A percentile compares a stretch with the other conserved stretches of the same genome.
Evolutionary conservation across 1,140 invertebrate genomes (phyloP).

Genomic region (Trachymyrmex cornetzi): DNA sequence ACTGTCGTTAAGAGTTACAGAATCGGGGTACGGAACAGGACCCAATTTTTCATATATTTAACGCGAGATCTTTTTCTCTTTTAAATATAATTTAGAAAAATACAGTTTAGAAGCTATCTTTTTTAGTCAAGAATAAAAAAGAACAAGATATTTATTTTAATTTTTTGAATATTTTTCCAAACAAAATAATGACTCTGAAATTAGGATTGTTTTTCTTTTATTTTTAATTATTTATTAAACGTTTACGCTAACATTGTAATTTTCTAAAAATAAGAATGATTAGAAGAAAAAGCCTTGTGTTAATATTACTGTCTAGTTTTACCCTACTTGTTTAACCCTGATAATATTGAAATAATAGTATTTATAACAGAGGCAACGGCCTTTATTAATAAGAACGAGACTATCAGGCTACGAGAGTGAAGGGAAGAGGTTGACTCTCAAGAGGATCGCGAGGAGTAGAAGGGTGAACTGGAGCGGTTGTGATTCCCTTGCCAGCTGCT

Average conservation of each 20-base stretch:
- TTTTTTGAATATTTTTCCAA: neutral
- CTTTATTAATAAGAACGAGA: conserved; percentile 81
- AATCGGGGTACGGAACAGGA: too few relatives aligned
- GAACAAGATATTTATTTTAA: neutral
- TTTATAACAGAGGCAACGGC: conserved; percentile 71
- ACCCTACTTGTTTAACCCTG: conserved; percentile 72
- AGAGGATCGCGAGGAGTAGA: conserved; percentile 38
- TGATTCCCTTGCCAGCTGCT: conserved; percentile 82
- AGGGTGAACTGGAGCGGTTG: conserved; percentile 56
- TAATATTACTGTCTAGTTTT: conserved; percentile 22
- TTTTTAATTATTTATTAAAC: neutral
- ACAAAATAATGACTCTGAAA: neutral
- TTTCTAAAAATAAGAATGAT: conserved; percentile 10
- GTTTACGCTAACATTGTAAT: neutral
- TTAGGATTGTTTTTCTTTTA: neutral
- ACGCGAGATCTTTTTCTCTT: neutral
- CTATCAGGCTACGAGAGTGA: conserved; percentile 3
- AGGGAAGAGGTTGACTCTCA: conserved; percentile 29
- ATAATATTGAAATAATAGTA: conserved; percentile 80
- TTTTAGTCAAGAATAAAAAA: neutral
- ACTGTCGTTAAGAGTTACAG: too few relatives aligned
- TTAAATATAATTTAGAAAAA: neutral
- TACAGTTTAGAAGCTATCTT: neutral
- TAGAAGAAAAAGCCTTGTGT: neutral
- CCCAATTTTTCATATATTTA: too few relatives aligned